Percentiles rank a stretch among this genome's conserved stretches.
These are phyloP conservation scores for Riparia riparia DNA, from an alignment of 2,113 vertebrate species.

Conservation along the genomic window DNA sequence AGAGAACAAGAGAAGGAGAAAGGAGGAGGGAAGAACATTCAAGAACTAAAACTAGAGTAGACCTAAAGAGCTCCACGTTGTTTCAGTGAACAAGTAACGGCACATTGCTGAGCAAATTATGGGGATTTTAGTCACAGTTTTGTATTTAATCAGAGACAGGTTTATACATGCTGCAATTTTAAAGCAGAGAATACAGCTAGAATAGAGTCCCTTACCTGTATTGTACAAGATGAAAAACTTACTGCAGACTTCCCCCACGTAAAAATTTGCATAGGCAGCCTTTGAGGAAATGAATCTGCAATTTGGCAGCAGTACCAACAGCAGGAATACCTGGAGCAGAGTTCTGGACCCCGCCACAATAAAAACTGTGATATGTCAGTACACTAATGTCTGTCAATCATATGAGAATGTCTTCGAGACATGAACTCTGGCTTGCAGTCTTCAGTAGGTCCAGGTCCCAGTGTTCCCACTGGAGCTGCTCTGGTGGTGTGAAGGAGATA, in stretches of 20 bases:
- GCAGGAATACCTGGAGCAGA: neutral
- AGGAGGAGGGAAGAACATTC: neutral
- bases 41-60: neutral
- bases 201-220: neutral
- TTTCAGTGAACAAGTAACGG: neutral
- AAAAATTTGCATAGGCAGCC: neutral
- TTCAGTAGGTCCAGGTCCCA: neutral
- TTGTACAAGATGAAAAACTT: neutral
- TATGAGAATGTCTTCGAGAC: neutral
- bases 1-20: neutral
- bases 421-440: neutral
- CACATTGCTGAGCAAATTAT: neutral
- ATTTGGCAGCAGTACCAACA: neutral
- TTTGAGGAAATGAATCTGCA: neutral
- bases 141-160: neutral
- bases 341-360: neutral
- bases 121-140: neutral
- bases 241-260: neutral
- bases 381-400: neutral
- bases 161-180: neutral
- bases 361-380: neutral
- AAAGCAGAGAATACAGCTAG: neutral
- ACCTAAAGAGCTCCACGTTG: neutral
- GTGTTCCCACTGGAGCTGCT: neutral
- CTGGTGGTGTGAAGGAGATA: accelerated